Conservation (phyloP, 2,888 invertebrate genomes). For the Diloba caeruleocephala region DNA sequence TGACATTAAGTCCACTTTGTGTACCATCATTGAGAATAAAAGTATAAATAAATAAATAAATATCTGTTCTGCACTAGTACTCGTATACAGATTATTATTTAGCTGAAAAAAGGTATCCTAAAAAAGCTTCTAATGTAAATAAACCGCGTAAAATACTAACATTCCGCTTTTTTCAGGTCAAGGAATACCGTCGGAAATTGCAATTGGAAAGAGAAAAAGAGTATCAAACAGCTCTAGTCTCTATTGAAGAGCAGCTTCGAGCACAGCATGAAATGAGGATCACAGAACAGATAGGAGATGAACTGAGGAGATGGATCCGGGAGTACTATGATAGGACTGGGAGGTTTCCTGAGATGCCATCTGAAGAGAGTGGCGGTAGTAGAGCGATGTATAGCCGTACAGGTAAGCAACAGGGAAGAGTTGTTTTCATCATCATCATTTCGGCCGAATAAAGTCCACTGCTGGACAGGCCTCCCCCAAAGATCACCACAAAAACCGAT, state of each 20-base stretch:
- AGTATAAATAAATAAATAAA: too few relatives aligned
- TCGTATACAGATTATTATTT: too few relatives aligned
- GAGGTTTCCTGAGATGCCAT: slow-evolving; percentile 97
- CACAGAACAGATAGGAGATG: slow-evolving; percentile 95
- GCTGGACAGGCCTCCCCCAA: too few relatives aligned
- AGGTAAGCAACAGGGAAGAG: slow-evolving; percentile 75
- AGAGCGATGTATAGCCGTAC: slow-evolving; percentile 94
- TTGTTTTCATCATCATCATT: too few relatives aligned
- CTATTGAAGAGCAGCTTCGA: slow-evolving; percentile 90
- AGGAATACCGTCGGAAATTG: slow-evolving; percentile 89
- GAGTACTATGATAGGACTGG: slow-evolving; percentile 95
- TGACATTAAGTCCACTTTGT: too few relatives aligned
- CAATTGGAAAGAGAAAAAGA: slow-evolving; percentile 92
- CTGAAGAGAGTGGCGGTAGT: slow-evolving; percentile 97
- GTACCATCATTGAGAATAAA: too few relatives aligned
- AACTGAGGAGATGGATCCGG: slow-evolving; percentile 96
- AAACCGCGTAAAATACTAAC: neutral
- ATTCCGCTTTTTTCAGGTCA: slow-evolving; percentile 68
- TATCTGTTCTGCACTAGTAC: too few relatives aligned
- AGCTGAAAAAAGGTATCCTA: neutral
- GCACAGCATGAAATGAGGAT: slow-evolving; percentile 93
- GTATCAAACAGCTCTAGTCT: slow-evolving; percentile 91
- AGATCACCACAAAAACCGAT: too few relatives aligned
- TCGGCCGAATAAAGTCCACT: too few relatives aligned
- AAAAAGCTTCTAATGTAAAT: too few relatives aligned